Conservation (phyloP, 2,797 vertebrate species). For the Pempheris klunzingeri region DNA sequence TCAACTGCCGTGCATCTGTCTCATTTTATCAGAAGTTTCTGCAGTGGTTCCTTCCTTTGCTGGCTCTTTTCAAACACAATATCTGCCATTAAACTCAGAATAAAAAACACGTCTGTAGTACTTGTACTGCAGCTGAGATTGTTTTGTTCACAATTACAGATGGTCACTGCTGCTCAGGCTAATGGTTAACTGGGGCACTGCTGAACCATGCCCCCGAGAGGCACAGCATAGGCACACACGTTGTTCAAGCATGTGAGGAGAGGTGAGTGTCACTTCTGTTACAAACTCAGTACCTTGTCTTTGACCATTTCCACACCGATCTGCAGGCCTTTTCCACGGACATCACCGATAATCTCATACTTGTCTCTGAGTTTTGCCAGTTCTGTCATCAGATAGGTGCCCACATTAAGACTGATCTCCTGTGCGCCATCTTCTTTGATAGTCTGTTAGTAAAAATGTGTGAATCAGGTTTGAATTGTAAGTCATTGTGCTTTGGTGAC, state of each 20-base stretch:
- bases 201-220: constrained; percentile 46
- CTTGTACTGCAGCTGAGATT: background rate
- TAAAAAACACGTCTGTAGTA: background rate
- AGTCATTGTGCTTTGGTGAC: background rate
- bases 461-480: background rate
- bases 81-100: background rate
- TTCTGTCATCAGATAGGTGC: constrained; percentile 89
- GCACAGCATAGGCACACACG: constrained; percentile 26
- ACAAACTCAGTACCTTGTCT: constrained; percentile 87
- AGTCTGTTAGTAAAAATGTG: constrained; percentile 76
- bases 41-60: background rate
- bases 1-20: background rate
- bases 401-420: constrained; percentile 87
- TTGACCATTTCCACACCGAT: constrained; percentile 96
- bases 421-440: constrained; percentile 90
- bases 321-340: constrained; percentile 95
- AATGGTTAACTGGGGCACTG: constrained; percentile 71
- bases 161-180: constrained; percentile 42
- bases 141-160: constrained; percentile 24
- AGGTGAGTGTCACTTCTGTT: background rate
- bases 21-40: background rate
- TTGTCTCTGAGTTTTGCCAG: constrained; percentile 91
- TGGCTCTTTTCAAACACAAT: background rate
- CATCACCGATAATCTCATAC: constrained; percentile 93
- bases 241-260: constrained; percentile 36